A percentile compares a stretch with the other conserved stretches of the same genome.
Evolutionary conservation across 2,113 vertebrate species (phyloP).

Genomic region (Ctenomys sociabilis): DNA sequence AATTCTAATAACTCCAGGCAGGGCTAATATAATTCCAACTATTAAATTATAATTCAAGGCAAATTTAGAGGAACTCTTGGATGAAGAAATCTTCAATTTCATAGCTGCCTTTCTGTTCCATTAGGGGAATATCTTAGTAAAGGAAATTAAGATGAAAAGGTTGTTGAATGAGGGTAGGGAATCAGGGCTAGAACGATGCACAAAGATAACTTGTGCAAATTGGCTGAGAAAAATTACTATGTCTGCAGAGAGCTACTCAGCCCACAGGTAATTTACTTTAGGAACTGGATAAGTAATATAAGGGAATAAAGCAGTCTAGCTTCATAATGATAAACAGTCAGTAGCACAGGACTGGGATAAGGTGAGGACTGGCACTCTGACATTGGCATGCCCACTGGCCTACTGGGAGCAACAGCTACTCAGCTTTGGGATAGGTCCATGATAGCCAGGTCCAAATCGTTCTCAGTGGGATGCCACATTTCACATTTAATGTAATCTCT

Average conservation of each 20-base stretch:
- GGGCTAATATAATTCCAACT: background rate
- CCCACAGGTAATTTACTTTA: background rate
- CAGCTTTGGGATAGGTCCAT: fast-evolving
- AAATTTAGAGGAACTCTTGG: constrained; percentile 20
- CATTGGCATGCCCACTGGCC: fast-evolving
- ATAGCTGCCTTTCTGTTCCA: background rate
- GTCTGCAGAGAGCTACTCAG: background rate
- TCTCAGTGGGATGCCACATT: background rate
- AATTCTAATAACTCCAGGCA: background rate
- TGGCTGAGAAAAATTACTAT: background rate
- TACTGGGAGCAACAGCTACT: background rate
- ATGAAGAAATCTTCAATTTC: background rate
- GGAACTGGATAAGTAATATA: background rate
- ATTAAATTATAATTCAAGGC: constrained; percentile 13
- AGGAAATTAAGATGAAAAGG: constrained; percentile 23
- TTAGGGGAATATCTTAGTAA: constrained; percentile 4
- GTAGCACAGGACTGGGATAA: background rate
- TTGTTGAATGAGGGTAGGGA: background rate
- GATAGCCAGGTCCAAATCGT: background rate
- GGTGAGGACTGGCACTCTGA: background rate
- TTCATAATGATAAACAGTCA: background rate
- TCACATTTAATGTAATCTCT: background rate
- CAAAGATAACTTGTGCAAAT: background rate
- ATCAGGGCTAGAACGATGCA: background rate
- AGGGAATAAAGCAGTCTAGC: background rate